phyloP scores from a whole-genome alignment of 2,113 vertebrate species.

The Tapirus terrestris region DNA sequence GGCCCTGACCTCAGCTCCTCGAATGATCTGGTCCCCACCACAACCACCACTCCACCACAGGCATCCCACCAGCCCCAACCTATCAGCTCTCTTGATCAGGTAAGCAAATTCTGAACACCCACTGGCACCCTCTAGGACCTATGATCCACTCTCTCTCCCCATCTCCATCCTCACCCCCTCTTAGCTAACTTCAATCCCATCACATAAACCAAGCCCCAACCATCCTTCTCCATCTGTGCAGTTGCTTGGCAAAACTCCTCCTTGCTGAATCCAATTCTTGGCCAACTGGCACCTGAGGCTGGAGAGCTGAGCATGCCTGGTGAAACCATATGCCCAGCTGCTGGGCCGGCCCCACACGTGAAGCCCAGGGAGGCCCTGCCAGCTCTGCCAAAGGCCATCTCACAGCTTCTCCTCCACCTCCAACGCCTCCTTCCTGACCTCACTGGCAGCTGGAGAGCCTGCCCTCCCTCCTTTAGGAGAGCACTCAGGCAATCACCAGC shows the following conservation, averaged over 20 bases:
- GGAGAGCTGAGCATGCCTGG: background rate
- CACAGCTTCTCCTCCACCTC: background rate
- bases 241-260: background rate
- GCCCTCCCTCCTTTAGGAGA: background rate
- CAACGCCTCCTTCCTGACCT: background rate
- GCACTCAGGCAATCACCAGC: background rate
- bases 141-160: background rate
- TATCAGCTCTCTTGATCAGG: background rate
- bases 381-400: background rate
- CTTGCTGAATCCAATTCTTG: background rate
- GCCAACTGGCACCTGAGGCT: background rate
- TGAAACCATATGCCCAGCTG: background rate
- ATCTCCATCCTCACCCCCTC: too few species aligned
- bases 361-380: background rate
- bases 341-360: background rate
- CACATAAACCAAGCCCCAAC: background rate
- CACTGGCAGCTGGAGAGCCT: background rate
- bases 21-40: background rate
- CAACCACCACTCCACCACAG: accelerated
- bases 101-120: background rate
- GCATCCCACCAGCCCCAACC: background rate
- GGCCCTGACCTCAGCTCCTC: background rate
- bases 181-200: background rate
- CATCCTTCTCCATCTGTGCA: background rate
- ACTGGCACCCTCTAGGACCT: background rate